phyloP scores from a whole-genome alignment of 1,140 invertebrate species.

The Leptinotarsa texana region DNA sequence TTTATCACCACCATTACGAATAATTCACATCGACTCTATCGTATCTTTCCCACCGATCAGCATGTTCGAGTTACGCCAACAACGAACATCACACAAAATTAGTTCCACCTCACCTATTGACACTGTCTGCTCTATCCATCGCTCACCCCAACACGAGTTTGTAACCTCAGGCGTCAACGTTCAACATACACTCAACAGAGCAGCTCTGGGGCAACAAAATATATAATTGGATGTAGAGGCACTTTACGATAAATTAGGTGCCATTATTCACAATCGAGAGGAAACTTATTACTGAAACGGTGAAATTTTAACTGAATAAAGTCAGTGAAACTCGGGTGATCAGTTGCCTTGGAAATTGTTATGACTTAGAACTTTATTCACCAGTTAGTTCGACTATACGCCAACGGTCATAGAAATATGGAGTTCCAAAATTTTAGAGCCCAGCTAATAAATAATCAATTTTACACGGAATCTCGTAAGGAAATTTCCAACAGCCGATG shows the following conservation, averaged over 20 bases:
- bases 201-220: not conserved
- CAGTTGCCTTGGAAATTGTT: not conserved
- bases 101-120: not conserved
- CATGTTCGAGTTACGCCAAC: no score
- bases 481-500: no score
- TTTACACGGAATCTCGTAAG: no score
- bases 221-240: not conserved
- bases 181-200: not conserved
- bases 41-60: no score
- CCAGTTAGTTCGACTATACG: no score
- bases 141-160: not conserved
- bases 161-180: not conserved
- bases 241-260: not conserved
- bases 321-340: not conserved
- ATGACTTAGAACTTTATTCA: no score
- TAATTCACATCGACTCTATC: no score
- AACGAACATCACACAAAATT: no score
- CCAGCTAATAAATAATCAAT: no score
- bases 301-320: not conserved
- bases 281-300: not conserved
- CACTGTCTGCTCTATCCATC: not conserved
- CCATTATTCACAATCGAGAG: not conserved
- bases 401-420: no score
- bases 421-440: no score
- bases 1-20: no score